phyloP scores from a whole-genome alignment of 2,113 vertebrate species.

The Cheirogaleus medius region DNA sequence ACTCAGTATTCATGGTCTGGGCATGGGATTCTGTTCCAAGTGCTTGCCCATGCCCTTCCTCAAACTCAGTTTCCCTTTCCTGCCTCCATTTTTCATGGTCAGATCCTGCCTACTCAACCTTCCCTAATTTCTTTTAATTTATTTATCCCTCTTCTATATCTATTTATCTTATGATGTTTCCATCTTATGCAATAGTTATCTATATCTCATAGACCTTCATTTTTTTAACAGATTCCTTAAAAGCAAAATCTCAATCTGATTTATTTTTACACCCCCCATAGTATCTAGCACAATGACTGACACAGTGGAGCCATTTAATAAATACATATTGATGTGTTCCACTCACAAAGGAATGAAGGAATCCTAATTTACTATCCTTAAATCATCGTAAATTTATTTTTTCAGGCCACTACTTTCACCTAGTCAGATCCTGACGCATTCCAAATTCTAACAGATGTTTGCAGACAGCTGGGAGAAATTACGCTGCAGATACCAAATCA shows the following conservation, averaged over 20 bases:
- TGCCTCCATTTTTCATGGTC: background rate
- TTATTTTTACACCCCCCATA: background rate
- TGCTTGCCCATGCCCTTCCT: background rate
- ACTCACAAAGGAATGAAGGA: constrained; percentile 52
- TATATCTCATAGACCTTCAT: background rate
- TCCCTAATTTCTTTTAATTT: background rate
- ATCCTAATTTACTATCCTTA: constrained; percentile 54
- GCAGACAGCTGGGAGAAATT: constrained; percentile 46
- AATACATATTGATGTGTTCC: constrained; percentile 35
- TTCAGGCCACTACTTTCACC: constrained; percentile 60
- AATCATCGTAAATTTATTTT: constrained; percentile 49
- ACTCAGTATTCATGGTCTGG: background rate
- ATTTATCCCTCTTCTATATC: background rate
- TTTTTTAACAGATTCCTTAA: background rate
- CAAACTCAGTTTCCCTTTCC: background rate
- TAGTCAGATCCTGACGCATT: constrained; percentile 60
- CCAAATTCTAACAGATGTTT: constrained; percentile 37
- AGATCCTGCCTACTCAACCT: background rate
- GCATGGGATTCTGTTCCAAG: background rate
- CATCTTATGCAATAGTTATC: background rate
- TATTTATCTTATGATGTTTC: background rate
- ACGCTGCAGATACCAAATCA: constrained; percentile 50
- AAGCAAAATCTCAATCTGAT: background rate
- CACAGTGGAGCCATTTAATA: constrained; percentile 24
- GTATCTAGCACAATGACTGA: background rate